Evolutionary conservation across 1,140 invertebrate genomes (phyloP), one percentile per base, ranked within the genome.

Genomic region (Triops longicaudatus): DNA sequence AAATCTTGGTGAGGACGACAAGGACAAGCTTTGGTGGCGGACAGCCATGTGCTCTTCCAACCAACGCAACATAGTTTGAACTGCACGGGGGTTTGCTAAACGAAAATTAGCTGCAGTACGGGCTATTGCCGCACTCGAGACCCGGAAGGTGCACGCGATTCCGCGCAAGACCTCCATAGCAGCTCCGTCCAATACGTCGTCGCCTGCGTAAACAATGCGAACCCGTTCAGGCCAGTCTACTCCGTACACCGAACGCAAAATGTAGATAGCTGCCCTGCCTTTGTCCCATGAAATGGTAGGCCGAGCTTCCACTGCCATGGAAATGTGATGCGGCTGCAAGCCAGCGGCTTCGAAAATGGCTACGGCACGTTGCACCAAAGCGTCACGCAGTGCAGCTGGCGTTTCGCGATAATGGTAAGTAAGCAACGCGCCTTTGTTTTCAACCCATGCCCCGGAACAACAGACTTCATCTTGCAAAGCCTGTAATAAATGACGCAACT

Each of bases 351-450:
- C 76, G 76, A 85, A 84, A 27, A 83, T 78, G 37, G 83, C 78
- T 10, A 78, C 79, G 10, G 84, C 84, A 74, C 80, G 79, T 31
- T 79, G 44, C 10, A 82, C 80, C 11, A 85, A 76, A 14, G 78
- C 75, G 27, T 81, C 77, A 10, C 81, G 73, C 27, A 79, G 75
- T 11, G 79, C 74, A 22, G 44, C n/a, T 10, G 78, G 79, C 0
- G 83, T 82, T 80, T 84, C 83, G 10, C 84, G 78, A 80, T 85
- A 85, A 79, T 85, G 85, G 79, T 84, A 85, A 14, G 85, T 84
- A 4, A 85, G 80, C 22, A 84, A 78, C 28, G 81, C 81, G 9
- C 83, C 83, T 79, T 85, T 85, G 77, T 84, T 81, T 78, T 85
- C 85, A n/a, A 85, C 80, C 85, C 85, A 85, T 12, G 84, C 84